Evolutionary conservation across 1,140 invertebrate genomes (phyloP).

Genomic region (Aricia agestis): DNA sequence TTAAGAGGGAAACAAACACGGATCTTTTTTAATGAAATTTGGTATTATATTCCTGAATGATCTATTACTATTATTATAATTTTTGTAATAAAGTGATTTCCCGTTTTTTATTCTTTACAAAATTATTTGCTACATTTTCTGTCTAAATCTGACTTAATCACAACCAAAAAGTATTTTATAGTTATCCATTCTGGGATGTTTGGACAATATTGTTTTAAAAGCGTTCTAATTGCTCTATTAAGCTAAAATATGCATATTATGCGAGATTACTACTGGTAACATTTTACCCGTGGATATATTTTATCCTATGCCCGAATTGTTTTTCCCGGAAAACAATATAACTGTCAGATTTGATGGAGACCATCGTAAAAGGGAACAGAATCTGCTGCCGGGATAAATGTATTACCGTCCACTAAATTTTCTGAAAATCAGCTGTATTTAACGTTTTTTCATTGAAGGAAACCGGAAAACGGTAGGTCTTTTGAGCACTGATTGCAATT

Average conservation of each 20-base stretch:
- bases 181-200: too few relatives aligned
- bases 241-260: not conserved
- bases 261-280: not conserved
- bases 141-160: too few relatives aligned
- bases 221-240: not conserved
- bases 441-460: not conserved
- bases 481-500: not conserved
- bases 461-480: not conserved
- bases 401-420: not conserved
- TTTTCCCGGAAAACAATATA: slow-evolving; percentile 3
- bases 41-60: too few relatives aligned
- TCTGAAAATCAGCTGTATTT: not conserved
- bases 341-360: not conserved
- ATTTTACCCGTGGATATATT: not conserved
- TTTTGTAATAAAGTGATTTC: too few relatives aligned
- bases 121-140: too few relatives aligned
- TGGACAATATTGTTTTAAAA: too few relatives aligned
- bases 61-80: too few relatives aligned
- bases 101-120: too few relatives aligned
- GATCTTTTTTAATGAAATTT: too few relatives aligned
- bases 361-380: slow-evolving; percentile 2
- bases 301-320: not conserved
- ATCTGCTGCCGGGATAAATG: not conserved
- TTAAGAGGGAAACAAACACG: not conserved
- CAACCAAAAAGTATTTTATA: too few relatives aligned